Conservation (phyloP, 1,140 invertebrate species). For the Zaprionus capensis region DNA sequence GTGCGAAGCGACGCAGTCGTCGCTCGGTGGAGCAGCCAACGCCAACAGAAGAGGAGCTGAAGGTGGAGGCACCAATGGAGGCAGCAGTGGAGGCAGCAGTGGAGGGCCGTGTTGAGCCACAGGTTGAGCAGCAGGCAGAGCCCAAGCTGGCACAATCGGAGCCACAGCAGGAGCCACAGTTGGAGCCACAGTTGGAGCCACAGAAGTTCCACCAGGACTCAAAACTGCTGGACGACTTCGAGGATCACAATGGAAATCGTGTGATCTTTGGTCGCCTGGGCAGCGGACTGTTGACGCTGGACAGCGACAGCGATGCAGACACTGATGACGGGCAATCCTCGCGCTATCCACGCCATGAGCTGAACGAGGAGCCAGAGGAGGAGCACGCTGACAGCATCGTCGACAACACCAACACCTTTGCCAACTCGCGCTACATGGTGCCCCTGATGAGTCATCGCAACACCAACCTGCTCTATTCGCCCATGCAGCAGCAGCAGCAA, state of each 20-base stretch:
- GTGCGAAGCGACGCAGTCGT: conserved; percentile 7
- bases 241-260: conserved; percentile 69
- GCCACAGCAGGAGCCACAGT: not conserved
- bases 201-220: not conserved
- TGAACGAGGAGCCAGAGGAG: conserved; percentile 23
- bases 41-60: not conserved
- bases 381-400: not conserved
- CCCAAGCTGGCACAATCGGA: not conserved
- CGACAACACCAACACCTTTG: conserved; percentile 21
- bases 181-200: no score
- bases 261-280: conserved; percentile 45
- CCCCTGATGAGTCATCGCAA: conserved; percentile 53
- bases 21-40: conserved; percentile 23
- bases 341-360: conserved; percentile 23
- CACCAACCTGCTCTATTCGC: conserved; percentile 27
- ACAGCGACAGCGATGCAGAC: not conserved
- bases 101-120: not conserved
- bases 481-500: conserved; percentile 1
- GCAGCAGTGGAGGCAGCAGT: not conserved
- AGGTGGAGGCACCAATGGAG: not conserved
- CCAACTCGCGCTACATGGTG: conserved; percentile 41
- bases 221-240: conserved; percentile 51
- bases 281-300: conserved; percentile 35
- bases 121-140: not conserved
- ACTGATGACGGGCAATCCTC: not conserved